These are phyloP conservation scores for Phataginus tricuspis DNA, from an alignment of 2,797 vertebrate genomes.

Conservation along the genomic window DNA sequence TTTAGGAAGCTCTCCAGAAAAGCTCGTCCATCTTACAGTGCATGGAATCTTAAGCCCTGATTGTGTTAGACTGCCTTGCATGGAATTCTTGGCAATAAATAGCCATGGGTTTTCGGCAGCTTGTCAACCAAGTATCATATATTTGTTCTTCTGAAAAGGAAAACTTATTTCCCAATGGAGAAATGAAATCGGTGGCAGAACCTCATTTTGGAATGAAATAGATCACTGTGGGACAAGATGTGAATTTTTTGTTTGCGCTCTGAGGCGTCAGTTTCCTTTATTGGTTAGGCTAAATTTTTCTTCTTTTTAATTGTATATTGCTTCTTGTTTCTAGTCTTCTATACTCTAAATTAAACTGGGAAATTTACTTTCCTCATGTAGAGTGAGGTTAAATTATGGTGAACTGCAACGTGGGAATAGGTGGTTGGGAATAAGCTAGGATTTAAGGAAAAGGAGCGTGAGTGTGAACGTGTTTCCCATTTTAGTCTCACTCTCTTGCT, in stretches of 20 bases:
- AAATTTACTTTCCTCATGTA: neutral
- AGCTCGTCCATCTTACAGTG: neutral
- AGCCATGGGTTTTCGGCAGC: neutral
- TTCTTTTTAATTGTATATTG: slow-evolving; percentile 10
- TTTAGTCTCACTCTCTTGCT: slow-evolving; percentile 42
- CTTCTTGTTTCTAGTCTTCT: slow-evolving; percentile 24
- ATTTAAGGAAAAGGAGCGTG: neutral
- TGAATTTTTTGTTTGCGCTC: slow-evolving; percentile 53
- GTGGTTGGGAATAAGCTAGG: slow-evolving; percentile 55
- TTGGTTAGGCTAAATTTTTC: neutral
- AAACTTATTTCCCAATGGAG: slow-evolving; percentile 37
- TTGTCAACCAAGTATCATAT: slow-evolving; percentile 24
- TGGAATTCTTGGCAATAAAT: slow-evolving; percentile 17
- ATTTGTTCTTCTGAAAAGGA: slow-evolving; percentile 43
- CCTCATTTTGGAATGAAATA: neutral
- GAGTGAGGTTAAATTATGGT: slow-evolving; percentile 33
- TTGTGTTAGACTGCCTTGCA: neutral
- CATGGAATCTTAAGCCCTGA: neutral
- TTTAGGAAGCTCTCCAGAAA: slow-evolving; percentile 57
- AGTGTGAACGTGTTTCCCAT: slow-evolving; percentile 45
- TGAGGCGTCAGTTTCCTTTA: slow-evolving; percentile 9
- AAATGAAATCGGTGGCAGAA: neutral
- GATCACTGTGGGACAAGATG: neutral
- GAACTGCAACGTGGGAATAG: slow-evolving; percentile 52
- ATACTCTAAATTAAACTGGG: slow-evolving; percentile 60